Evolutionary conservation across 2,113 vertebrate species (phyloP).

Genomic region (Sigmodon hispidus): DNA sequence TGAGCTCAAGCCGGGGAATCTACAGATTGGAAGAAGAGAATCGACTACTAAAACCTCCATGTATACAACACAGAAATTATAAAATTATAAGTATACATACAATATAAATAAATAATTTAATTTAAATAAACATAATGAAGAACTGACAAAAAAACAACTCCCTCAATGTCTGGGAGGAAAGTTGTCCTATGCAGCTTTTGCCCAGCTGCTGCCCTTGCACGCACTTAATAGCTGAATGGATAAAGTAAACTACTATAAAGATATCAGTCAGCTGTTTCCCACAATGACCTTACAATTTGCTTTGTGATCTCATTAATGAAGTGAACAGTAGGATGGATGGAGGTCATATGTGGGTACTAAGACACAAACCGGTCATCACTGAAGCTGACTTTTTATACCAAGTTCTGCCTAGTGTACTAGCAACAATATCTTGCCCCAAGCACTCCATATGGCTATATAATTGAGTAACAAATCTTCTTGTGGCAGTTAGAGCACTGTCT

Average conservation of each 20-base stretch:
- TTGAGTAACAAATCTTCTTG: slow-evolving; percentile 41
- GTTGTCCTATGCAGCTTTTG: neutral
- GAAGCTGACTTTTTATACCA: slow-evolving; percentile 12
- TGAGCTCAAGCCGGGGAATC: neutral
- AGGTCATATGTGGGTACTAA: neutral
- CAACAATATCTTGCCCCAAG: neutral
- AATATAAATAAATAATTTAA: neutral
- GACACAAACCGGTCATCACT: neutral
- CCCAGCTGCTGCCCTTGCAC: neutral
- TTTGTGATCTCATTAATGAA: slow-evolving; percentile 22
- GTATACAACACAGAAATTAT: too few relatives aligned
- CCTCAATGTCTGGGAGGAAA: neutral
- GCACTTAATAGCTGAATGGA: neutral
- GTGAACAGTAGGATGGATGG: neutral
- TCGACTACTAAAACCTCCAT: neutral
- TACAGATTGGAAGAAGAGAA: too few relatives aligned
- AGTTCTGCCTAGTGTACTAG: neutral
- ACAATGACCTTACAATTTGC: neutral
- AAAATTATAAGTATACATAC: neutral
- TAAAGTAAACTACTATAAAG: neutral
- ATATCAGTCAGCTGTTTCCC: neutral
- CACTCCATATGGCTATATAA: neutral
- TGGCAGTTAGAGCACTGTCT: neutral
- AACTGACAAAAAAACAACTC: neutral
- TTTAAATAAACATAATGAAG: neutral